Conservation (phyloP, 2,797 vertebrate genomes). For the Sternotherus odoratus region DNA sequence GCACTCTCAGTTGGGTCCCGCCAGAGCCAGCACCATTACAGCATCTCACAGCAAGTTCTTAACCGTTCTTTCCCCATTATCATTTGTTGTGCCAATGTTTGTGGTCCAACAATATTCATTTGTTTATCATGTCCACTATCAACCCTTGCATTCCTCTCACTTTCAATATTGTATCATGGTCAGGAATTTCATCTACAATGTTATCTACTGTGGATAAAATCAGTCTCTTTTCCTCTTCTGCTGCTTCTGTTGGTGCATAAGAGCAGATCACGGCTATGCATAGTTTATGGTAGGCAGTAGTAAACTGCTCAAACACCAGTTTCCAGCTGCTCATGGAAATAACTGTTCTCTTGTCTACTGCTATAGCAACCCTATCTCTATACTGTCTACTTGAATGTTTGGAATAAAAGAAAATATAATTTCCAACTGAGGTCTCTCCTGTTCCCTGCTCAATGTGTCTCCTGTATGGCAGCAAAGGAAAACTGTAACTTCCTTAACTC, state of each 20-base stretch:
- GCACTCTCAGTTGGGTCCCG: too few species aligned
- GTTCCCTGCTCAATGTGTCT: not conserved
- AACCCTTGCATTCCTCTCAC: not conserved
- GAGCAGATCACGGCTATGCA: not conserved
- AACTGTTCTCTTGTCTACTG: not conserved
- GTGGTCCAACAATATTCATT: too few species aligned
- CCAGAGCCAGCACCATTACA: too few species aligned
- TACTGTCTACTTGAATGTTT: not conserved
- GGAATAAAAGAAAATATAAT: not conserved
- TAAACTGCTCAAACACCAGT: not conserved
- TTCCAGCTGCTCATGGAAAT: not conserved
- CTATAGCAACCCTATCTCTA: not conserved
- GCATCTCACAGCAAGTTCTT: not conserved
- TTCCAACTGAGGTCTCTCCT: not conserved
- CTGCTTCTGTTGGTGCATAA: not conserved
- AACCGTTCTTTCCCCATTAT: not conserved
- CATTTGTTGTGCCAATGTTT: not conserved
- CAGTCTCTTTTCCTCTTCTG: not conserved
- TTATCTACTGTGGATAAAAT: not conserved
- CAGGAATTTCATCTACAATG: not conserved
- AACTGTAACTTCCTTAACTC: not conserved
- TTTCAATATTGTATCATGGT: not conserved
- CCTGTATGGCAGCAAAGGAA: not conserved
- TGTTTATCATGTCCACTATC: not conserved
- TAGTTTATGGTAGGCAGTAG: not conserved